Evolutionary conservation across 2,888 invertebrate genomes (phyloP).

Genomic region (Hydrotaea cyrtoneurina): DNA sequence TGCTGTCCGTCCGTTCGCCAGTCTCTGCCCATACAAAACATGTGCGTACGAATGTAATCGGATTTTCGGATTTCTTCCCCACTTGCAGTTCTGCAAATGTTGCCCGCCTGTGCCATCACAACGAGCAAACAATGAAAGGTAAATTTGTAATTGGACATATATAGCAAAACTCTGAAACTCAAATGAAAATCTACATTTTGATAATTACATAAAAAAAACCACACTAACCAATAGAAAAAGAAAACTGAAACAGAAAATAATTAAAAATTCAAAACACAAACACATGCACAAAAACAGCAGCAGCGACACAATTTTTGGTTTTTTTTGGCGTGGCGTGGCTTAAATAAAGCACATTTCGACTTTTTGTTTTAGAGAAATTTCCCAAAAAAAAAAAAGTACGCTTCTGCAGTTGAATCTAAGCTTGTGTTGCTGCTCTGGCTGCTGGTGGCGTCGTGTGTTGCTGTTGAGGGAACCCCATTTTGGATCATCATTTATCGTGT

Average conservation of each 20-base stretch:
- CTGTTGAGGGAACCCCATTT: slow-evolving; percentile 52
- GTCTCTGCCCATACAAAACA: not conserved
- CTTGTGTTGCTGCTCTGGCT: not conserved
- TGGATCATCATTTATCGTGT: slow-evolving; percentile 52
- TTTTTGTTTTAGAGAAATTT: slow-evolving; percentile 51
- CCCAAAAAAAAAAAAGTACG: slow-evolving; percentile 35
- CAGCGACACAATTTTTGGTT: slow-evolving; percentile 1
- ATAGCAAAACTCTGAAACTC: not conserved
- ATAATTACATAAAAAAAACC: slow-evolving; percentile 35
- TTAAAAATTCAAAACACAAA: slow-evolving; percentile 52
- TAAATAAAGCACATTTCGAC: slow-evolving; percentile 32
- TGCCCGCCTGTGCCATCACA: not conserved
- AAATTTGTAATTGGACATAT: not conserved
- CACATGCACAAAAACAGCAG: not conserved
- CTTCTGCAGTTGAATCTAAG: not conserved
- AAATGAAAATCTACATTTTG: slow-evolving; percentile 13
- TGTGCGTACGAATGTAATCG: not conserved
- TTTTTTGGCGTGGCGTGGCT: slow-evolving; percentile 36
- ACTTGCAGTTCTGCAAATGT: not conserved
- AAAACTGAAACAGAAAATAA: slow-evolving; percentile 12
- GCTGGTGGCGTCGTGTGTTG: slow-evolving; percentile 12
- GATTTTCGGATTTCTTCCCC: not conserved
- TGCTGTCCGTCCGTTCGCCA: too few relatives aligned
- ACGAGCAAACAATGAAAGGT: not conserved
- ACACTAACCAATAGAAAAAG: too few relatives aligned